Base-by-base conservation (phyloP, 1,140 invertebrate genomes). In the Caenorhabditis briggsae region DNA sequence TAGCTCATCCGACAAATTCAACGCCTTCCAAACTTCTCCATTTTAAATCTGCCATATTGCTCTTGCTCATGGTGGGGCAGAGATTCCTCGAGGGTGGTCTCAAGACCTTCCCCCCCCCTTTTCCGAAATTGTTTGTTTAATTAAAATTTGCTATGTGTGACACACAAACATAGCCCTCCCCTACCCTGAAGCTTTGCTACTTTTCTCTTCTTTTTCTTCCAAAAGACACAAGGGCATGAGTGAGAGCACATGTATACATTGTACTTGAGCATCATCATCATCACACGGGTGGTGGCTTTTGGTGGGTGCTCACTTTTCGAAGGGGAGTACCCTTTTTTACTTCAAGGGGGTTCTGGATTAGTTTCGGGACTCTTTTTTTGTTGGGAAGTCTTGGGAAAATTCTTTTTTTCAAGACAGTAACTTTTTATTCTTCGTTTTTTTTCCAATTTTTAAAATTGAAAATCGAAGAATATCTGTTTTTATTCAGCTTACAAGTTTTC, bases 121-220 rank as follows among this genome's bases (percentile, higher is more conserved):
- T 41, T 78, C 70, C 43, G 70, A 78, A 78, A 78, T 78, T 78
- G 70, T 78, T 78, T 78, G 70, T 78, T 78, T 78, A 78, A 78
- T 78, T 78, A 78, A 78, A 78, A 78, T 78, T 78, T 78, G 70
- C 70, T 78, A 78, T 78, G 70, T 78, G 70, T 78, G 70, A 78
- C 70, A 78, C 70, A 78, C 70, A 78, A 53, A 78, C 46, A 78
- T 9, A 23, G 20, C 20, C 14, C 59, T 20, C 20, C 56, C 50
- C 50, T n/a, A n/a, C n/a, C n/a, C n/a, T n/a, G 3, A 33, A 33
- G 33, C 33, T 33, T 33, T 33, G 33, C 33, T 33, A 33, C 16
- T 53, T 53, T 18, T 53, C 16, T 53, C n/a, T 14, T n/a, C 56
- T 58, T n/a, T 25, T 20, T 23, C 59, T 61, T 14, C 25, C 46